Conservation (phyloP, 2,113 vertebrate species). For the Rhadina sibilatrix region DNA sequence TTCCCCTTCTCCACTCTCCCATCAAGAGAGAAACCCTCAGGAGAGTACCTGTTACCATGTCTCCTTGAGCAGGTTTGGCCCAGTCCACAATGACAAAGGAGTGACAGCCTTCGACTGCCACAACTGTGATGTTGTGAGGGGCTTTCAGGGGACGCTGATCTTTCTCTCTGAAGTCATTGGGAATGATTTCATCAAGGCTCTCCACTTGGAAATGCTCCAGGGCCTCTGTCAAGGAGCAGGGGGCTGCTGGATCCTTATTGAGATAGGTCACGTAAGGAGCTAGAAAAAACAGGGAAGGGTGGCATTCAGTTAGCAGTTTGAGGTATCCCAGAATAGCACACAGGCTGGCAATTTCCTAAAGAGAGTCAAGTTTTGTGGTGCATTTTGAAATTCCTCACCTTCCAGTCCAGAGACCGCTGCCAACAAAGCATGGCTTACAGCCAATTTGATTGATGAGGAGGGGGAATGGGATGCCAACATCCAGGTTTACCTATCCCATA, state of each 20-base stretch:
- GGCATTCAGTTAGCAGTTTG: neutral
- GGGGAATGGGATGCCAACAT: neutral
- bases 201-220: slow-evolving; percentile 96
- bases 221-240: slow-evolving; percentile 94
- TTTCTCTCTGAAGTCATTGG: slow-evolving; percentile 75
- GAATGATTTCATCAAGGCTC: slow-evolving; percentile 84
- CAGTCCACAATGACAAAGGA: slow-evolving; percentile 98
- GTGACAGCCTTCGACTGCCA: slow-evolving; percentile 96
- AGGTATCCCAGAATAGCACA: neutral
- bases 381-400: neutral
- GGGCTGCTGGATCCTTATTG: slow-evolving; percentile 87
- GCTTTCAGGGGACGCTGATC: slow-evolving; percentile 76
- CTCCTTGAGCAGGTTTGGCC: slow-evolving; percentile 84
- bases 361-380: neutral
- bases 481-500: neutral
- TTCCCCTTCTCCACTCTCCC: neutral
- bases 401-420: neutral
- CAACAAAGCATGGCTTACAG: neutral
- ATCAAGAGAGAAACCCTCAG: neutral
- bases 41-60: slow-evolving; percentile 89
- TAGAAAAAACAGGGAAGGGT: slow-evolving; percentile 54
- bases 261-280: slow-evolving; percentile 97
- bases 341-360: neutral
- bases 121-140: slow-evolving; percentile 92
- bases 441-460: neutral